These are phyloP conservation scores for Drosophila gunungcola DNA, from an alignment of 1,140 invertebrate genomes.

Conservation along the genomic window DNA sequence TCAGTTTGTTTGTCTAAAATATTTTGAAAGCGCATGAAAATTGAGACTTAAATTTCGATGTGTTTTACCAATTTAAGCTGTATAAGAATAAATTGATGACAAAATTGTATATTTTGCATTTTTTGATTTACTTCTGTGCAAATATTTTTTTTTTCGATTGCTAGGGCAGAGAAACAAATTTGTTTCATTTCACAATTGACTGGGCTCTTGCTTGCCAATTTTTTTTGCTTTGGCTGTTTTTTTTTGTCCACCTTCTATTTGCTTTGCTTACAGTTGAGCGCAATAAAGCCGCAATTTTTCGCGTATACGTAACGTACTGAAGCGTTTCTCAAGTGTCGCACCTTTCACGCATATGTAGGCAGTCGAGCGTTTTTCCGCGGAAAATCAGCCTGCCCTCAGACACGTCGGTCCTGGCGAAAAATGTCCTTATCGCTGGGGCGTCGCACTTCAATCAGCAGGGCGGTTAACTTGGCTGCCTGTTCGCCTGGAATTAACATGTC, in stretches of 20 bases:
- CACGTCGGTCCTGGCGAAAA: constrained; percentile 61
- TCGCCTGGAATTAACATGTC: constrained; percentile 79
- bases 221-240: constrained; percentile 29
- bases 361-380: constrained; percentile 55
- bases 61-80: neutral
- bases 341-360: constrained; percentile 70
- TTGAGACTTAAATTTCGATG: no score
- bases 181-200: constrained; percentile 57
- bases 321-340: constrained; percentile 60
- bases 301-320: constrained; percentile 22
- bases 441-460: constrained; percentile 71
- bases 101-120: neutral
- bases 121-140: constrained; percentile 22
- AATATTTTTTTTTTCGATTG: constrained; percentile 28
- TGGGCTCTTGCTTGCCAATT: constrained; percentile 45
- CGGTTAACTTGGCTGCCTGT: constrained; percentile 55
- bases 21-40: neutral
- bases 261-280: constrained; percentile 38
- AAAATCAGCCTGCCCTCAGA: constrained; percentile 41
- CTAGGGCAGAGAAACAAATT: constrained; percentile 12
- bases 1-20: neutral
- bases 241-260: constrained; percentile 30
- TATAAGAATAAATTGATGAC: no score
- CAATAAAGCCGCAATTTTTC: constrained; percentile 64
- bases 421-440: constrained; percentile 68